Evolutionary conservation across 1,140 invertebrate species (phyloP), one percentile per base, ranked within the genome.

Genomic region (Danaus melanippus): DNA sequence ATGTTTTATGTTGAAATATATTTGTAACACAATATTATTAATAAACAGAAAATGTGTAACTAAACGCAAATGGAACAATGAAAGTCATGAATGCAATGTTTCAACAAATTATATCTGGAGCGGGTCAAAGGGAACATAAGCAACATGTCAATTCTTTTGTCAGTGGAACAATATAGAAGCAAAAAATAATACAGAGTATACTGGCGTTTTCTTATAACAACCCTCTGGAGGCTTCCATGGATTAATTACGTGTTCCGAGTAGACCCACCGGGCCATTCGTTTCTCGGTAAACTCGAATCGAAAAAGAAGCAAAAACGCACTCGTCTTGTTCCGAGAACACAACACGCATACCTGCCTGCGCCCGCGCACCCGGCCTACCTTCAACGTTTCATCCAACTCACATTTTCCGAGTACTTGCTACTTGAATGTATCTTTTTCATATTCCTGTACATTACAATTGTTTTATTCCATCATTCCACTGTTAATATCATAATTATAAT

Each of bases 191-290:
- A 32, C 21, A 32, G 21, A 32, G 21, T 32, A 32, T 32, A 32
- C 21, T 32, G 21, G 67, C 67, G 66, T 74, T 81, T 79, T 82
- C 78, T 83, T 71, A 76, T 73, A 82, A 82, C 79, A 79, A 76
- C 78, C 79, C 74, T 81, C 63, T 74, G 76, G 68, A 85, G 80
- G 82, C 77, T 84, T 82, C 82, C 71, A 76, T 78, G 79, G 82
- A 84, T 84, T 84, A 85, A 85, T 84, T 85, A 85, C 71, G 79
- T 69, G 76, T 85, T 85, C 80, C 76, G 76, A 79, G 80, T 85
- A 85, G 79, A 70, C 56, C 82, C 78, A 82, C 79, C 80, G 74
- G 79, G 72, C 77, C 78, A 79, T 80, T 73, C 71, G 74, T 71
- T 85, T 85, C 80, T 82, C 53, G 70, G 80, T 85, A 84, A 79